A percentile compares a stretch with the other conserved stretches of the same genome.
Conservation (phyloP, 1,140 invertebrate species). For the Ptiloglossa arizonensis region DNA sequence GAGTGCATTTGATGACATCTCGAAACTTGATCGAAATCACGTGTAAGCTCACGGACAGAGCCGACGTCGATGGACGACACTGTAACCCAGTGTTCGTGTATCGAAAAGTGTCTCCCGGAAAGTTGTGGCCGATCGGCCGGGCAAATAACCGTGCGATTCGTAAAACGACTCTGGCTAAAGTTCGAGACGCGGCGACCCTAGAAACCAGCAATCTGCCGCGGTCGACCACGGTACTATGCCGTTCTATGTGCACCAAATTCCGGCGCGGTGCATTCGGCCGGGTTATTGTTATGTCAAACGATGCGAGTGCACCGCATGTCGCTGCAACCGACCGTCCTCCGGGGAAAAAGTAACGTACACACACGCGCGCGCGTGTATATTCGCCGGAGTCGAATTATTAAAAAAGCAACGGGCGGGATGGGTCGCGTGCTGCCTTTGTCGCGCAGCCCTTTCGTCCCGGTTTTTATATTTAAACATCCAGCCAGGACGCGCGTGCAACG, state of each 20-base stretch:
- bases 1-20: too few species aligned
- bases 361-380: not conserved
- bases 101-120: not conserved
- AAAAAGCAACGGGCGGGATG: not conserved
- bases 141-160: slow-evolving; percentile 11
- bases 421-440: slow-evolving; percentile 16
- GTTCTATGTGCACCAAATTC: slow-evolving; percentile 7
- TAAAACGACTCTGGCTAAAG: not conserved
- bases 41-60: not conserved
- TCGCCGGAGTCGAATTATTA: slow-evolving; percentile 20
- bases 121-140: not conserved
- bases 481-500: not conserved
- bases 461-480: slow-evolving; percentile 19
- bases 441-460: not conserved
- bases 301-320: not conserved
- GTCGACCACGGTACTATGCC: slow-evolving; percentile 18
- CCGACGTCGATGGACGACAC: too few species aligned
- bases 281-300: slow-evolving; percentile 35
- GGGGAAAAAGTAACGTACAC: not conserved
- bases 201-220: slow-evolving; percentile 11
- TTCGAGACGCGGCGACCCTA: not conserved
- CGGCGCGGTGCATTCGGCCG: slow-evolving; percentile 4
- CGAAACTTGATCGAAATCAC: not conserved
- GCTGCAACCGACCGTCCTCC: not conserved
- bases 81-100: too few species aligned